Base-by-base conservation (phyloP, 1,140 invertebrate genomes). In the Caenorhabditis briggsae region DNA sequence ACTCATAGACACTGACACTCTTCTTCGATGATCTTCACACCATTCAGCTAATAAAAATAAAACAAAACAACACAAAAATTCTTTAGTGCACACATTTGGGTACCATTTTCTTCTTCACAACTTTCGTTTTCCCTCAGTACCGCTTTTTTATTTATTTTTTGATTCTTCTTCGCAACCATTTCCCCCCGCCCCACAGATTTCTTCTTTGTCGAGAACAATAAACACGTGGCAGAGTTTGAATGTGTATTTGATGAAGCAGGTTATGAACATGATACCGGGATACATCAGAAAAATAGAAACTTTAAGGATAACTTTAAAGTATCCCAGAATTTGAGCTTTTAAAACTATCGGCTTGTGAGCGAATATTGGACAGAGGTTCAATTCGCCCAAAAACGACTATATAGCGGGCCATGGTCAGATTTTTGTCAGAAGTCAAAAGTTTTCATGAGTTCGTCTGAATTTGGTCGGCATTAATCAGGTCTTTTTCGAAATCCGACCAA, bases 171-270 rank as follows among this genome's bases (percentile, higher is more conserved):
- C 7, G 11, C 14, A 46, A 3, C 11, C 33, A 14, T n/a, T 16
- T 12, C 11, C 11, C 9, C n/a, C 18, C 46, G n/a, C n/a, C 70
- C 33, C 8, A 11, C 58, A 64, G 25, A 78, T 53, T 78, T 78
- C 70, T 78, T 78, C 70, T 78, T 78, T 78, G 70, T 78, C 70
- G 70, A 78, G 70, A 78, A 78, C 70, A 78, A 78, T 78, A 78
- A 78, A 78, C 70, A 78, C 70, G 46, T 78, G 70, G 70, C 70
- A 78, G 70, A 78, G 70, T 78, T 78, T 78, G 70, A 78, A 50
- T 18, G 25, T 78, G 43, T 78, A 25, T 18, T 70, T 64, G 23
- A 33, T 64, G 11, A 33, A 11, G 9, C 33, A 33, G 33, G 33
- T 33, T 33, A 1, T 33, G 33, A 33, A 33, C 33, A 33, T 2